Base-by-base conservation (phyloP, 2,113 vertebrate species). In the Salvelinus sp. region DNA sequence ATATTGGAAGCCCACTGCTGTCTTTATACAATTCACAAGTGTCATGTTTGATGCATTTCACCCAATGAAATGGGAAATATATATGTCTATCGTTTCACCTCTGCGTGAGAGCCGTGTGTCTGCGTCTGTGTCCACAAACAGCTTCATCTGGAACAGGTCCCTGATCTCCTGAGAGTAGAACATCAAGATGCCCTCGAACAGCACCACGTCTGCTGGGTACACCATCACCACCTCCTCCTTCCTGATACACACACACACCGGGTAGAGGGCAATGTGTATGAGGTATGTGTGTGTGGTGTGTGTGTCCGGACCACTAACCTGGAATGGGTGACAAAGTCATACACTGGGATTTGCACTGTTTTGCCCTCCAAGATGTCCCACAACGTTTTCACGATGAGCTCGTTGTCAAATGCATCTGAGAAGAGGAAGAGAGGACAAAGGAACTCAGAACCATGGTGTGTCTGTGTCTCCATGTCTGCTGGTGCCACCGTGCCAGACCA, bases 81-180 rank as follows among this genome's bases (percentile, higher is more conserved):
- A 3, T 20, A 57, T 57, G 6, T 23, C 18, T 22, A 22, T 9
- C 7, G 62, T 16, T 79, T 86, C 85, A 98, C 96, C 97, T 95
- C 97, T 94, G 76, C 96, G 94, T 64, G 96, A 98, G 6, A 98
- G 94, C 25, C 96, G 92, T 0, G 97, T 98, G 82, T 98, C 97
- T 0, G 97, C 95, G 0, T 98, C 97, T 0, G 96, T 98, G 85
- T 98, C 96, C 85, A 98, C 97, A 0, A 98, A 98, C 20, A 98
- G 94, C 82, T 98, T 98, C 97, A 98, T 98, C 78, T 96, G 97
- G 88, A 98, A 98, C 16, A 98, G 91, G 82, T 98, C 97, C 82
- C 96, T 88, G 70, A 97, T 94, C 85, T 98, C 94, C 90, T 97
- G 96, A 13, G 93, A 94, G 82, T 98, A 97, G 88, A 98, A 98